Base-by-base conservation (phyloP, 1,140 invertebrate genomes). In the Tetramorium simillimum region DNA sequence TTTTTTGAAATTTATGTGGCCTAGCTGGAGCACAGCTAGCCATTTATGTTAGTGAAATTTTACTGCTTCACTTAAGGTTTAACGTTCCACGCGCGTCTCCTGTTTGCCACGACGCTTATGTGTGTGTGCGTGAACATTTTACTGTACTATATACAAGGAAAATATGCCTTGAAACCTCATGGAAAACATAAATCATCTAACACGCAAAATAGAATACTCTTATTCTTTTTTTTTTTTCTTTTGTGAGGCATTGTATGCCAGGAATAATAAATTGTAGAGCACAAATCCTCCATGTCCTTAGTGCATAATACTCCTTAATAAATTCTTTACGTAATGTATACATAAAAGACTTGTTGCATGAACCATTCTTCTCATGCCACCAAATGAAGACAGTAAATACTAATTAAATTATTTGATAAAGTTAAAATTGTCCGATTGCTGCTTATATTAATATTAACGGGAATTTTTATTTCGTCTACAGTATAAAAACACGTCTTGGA, bases 51-150 rank as follows among this genome's bases (percentile, higher is more conserved):
- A 75, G 65, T 40, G 43, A 84, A 84, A 84, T 84, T 73, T 84
- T 84, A 75, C 69, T 84, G 24, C 69, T 75, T 73, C n/a, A 75
- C 69, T 84, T 84, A 84, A 75, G 80, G 24, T 73, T 73, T 33
- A 72, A 73, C 40, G 40, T 84, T 62, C 28, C 69, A 75, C 53
- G 5, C 16, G 69, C 69, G 40, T 60, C 24, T 73, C 18, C 18
- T 46, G 53, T 73, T 58, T 14, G 12, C 24, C 37, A 2, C 51
- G 16, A 46, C 24, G 53, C 14, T 84, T 84, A 84, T 60, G 33
- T 33, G 3, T 33, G 3, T 33, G 33, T 33, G 33, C 33, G 33
- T 33, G 24, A 73, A 84, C 53, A 40, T 60, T 56, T 72, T 73
- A 46, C 33, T n/a, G 24, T 60, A 16, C 67, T 75, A 75, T 60